Conservation (phyloP, 2,797 vertebrate species). For the Lacerta agilis region DNA sequence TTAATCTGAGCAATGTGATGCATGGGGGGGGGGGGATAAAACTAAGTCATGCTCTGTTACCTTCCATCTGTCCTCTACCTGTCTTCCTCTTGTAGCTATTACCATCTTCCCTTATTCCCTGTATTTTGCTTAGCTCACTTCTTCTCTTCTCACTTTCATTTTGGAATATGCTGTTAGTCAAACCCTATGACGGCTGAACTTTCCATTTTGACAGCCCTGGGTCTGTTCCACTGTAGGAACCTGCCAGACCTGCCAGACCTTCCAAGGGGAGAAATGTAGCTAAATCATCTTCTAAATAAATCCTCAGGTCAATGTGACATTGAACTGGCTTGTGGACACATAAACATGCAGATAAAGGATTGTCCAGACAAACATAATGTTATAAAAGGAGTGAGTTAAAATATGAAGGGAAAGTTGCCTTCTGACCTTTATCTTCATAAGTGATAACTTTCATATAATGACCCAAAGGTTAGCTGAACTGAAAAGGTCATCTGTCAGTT, state of each 20-base stretch:
- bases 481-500: conserved; percentile 84
- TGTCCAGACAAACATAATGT: conserved; percentile 21
- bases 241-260: not conserved
- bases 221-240: not conserved
- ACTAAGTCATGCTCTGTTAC: not conserved
- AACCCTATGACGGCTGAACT: not conserved
- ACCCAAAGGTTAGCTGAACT: conserved; percentile 84
- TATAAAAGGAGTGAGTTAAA: conserved; percentile 47
- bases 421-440: conserved; percentile 83
- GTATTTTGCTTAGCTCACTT: not conserved
- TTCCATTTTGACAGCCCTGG: not conserved
- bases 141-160: not conserved
- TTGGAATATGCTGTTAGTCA: conserved; percentile 34
- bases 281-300: not conserved
- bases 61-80: not conserved
- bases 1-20: no score
- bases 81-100: not conserved
- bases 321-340: conserved; percentile 15
- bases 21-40: no score
- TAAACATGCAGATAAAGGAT: not conserved
- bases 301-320: conserved; percentile 7
- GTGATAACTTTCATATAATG: conserved; percentile 79
- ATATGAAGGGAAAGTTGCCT: conserved; percentile 66
- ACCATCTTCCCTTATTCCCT: not conserved
- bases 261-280: not conserved